Evolutionary conservation across 2,797 vertebrate species (phyloP).

Genomic region (Agapornis canus): DNA sequence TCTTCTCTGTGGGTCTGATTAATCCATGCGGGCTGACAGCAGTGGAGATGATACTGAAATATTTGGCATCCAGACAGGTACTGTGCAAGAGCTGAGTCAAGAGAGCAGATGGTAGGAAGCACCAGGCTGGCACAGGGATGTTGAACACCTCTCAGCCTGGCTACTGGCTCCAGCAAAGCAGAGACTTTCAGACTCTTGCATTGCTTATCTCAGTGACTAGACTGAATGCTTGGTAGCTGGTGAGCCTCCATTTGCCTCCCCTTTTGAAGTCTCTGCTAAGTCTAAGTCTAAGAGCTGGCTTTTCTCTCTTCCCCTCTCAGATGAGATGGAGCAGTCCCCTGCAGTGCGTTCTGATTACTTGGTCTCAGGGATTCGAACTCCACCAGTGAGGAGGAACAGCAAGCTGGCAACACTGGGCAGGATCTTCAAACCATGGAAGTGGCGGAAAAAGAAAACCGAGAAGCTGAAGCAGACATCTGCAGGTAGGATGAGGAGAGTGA

Average conservation of each 20-base stretch:
- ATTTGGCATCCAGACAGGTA: not conserved
- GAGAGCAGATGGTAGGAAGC: not conserved
- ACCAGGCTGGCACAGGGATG: not conserved
- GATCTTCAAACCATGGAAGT: slow-evolving; percentile 98
- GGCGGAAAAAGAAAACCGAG: slow-evolving; percentile 98
- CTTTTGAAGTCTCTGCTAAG: not conserved
- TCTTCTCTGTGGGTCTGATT: not conserved
- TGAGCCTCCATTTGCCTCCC: not conserved
- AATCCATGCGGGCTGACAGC: not conserved
- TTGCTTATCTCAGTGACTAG: not conserved
- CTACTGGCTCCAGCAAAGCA: fast-evolving
- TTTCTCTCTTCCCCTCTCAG: slow-evolving; percentile 61
- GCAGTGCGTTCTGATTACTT: slow-evolving; percentile 88
- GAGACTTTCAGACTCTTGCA: not conserved
- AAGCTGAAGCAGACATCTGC: slow-evolving; percentile 90
- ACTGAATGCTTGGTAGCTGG: not conserved
- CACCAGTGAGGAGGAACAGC: slow-evolving; percentile 93
- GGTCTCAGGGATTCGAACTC: slow-evolving; percentile 91
- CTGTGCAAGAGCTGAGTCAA: not conserved
- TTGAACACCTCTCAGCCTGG: not conserved
- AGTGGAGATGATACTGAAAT: not conserved
- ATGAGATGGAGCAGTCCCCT: slow-evolving; percentile 89
- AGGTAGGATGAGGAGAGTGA: slow-evolving; percentile 68
- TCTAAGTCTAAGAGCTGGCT: not conserved
- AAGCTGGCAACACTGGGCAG: slow-evolving; percentile 94